phyloP scores from a whole-genome alignment of 2,797 vertebrate species.

The Silurus lanzhouensis region DNA sequence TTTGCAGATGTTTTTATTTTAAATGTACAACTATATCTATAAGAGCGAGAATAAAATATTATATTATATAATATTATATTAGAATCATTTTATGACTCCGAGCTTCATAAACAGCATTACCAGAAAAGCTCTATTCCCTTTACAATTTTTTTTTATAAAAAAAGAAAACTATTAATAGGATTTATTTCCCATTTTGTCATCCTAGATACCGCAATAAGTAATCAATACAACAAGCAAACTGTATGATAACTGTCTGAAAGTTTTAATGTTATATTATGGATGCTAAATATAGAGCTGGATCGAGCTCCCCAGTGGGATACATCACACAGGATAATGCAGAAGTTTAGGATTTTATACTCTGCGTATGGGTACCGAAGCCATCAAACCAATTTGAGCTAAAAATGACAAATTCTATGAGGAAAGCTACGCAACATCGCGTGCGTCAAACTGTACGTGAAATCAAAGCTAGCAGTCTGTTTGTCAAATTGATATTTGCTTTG shows the following conservation, averaged over 20 bases:
- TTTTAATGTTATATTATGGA: neutral
- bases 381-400: neutral
- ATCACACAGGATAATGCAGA: neutral
- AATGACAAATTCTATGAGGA: neutral
- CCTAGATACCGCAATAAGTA: neutral
- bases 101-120: neutral
- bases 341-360: neutral
- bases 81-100: neutral
- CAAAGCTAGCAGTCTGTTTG: neutral
- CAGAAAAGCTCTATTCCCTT: neutral
- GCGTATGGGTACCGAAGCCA: neutral
- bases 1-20: neutral
- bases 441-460: too few species aligned
- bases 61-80: too few species aligned
- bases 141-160: neutral
- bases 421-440: neutral
- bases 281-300: neutral
- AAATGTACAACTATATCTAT: neutral
- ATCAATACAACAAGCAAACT: neutral
- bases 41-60: neutral
- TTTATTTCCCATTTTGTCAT: neutral
- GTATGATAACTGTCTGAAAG: neutral
- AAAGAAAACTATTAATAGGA: too few species aligned
- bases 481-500: neutral
- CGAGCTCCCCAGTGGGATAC: neutral